Conservation (phyloP, 64 coral and sea anemone genomes). For the Actinia equina region DNA sequence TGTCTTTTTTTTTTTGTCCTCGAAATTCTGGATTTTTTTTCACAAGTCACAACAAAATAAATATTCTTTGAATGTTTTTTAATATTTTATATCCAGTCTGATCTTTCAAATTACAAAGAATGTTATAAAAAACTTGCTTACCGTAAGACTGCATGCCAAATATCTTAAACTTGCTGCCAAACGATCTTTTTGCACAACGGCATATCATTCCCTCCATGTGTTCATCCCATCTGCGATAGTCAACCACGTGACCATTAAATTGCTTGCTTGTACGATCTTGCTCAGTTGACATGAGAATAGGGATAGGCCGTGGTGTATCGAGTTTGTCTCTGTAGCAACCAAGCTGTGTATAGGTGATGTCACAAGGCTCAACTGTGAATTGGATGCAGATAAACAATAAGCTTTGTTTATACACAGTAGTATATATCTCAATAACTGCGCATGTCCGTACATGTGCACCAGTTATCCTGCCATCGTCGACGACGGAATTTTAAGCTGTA, state of each 20-base stretch:
- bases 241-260: slow-evolving; percentile 42
- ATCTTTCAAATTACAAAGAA: not conserved
- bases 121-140: not conserved
- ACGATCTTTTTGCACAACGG: slow-evolving; percentile 52
- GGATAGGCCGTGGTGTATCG: slow-evolving; percentile 53
- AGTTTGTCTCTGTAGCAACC: slow-evolving; percentile 69
- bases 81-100: too few species aligned
- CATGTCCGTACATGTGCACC: too few species aligned
- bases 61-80: too few species aligned
- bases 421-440: too few species aligned
- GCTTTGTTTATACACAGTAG: too few species aligned
- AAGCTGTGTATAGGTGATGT: slow-evolving; percentile 51
- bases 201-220: slow-evolving; percentile 65
- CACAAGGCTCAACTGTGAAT: slow-evolving; percentile 45
- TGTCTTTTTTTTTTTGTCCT: too few species aligned
- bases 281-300: slow-evolving; percentile 33
- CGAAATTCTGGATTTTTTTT: too few species aligned
- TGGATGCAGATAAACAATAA: not conserved
- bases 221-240: slow-evolving; percentile 52
- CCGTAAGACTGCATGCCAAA: slow-evolving; percentile 67
- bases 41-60: too few species aligned
- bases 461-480: too few species aligned
- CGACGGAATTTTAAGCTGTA: too few species aligned
- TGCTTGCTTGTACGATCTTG: slow-evolving; percentile 24
- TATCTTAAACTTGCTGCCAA: slow-evolving; percentile 48